Evolutionary conservation across 2,797 vertebrate species (phyloP).

Genomic region (Platalea minor): DNA sequence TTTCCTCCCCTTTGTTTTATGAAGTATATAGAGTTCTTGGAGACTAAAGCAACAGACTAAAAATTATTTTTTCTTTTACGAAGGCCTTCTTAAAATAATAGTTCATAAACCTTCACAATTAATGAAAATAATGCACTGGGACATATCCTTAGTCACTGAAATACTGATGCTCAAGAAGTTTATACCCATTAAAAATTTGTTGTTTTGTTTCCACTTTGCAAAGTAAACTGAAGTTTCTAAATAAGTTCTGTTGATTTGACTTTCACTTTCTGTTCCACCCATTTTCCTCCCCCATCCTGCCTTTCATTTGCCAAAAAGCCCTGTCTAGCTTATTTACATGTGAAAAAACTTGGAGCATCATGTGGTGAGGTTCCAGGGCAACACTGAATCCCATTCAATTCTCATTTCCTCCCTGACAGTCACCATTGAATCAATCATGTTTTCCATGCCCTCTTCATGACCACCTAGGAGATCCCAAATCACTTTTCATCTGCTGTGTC

Average conservation of each 20-base stretch:
- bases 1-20: background rate
- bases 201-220: background rate
- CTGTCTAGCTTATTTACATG: slow-evolving; percentile 90
- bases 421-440: slow-evolving; percentile 87
- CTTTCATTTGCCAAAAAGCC: slow-evolving; percentile 76
- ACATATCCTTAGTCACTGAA: background rate
- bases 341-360: slow-evolving; percentile 86
- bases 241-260: slow-evolving; percentile 6
- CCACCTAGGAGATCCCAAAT: slow-evolving; percentile 81
- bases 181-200: background rate
- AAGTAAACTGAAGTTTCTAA: slow-evolving; percentile 12
- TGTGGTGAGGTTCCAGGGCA: slow-evolving; percentile 81
- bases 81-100: background rate
- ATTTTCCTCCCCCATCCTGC: slow-evolving; percentile 62
- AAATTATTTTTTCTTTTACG: background rate
- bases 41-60: background rate
- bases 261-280: slow-evolving; percentile 60
- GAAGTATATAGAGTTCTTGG: background rate
- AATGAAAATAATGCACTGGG: background rate
- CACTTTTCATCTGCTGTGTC: slow-evolving; percentile 80
- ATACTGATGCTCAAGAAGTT: background rate
- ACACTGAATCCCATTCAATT: slow-evolving; percentile 88
- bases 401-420: slow-evolving; percentile 88
- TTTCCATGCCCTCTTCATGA: slow-evolving; percentile 81
- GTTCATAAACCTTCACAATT: background rate